These are phyloP conservation scores for Montipora capitata DNA, from an alignment of 92 coral and sea anemone genomes.

Conservation along the genomic window DNA sequence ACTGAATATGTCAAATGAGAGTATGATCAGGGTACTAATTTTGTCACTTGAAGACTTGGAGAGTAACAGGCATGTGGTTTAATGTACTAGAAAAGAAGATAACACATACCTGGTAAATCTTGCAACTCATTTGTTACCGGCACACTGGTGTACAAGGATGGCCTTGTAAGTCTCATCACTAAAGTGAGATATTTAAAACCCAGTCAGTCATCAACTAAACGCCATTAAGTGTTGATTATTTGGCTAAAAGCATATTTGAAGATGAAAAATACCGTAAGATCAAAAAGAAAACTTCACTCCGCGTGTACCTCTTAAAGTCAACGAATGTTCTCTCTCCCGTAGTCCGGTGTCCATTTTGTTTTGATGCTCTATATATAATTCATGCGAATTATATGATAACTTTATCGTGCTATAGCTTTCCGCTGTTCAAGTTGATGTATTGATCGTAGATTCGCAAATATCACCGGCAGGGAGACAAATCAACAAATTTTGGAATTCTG, in stretches of 20 bases:
- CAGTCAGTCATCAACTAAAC: background rate
- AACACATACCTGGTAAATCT: constrained; percentile 88
- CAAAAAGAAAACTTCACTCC: no score
- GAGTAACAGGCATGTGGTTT: background rate
- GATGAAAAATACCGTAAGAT: no score
- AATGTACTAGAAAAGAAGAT: no score
- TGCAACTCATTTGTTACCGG: constrained; percentile 94
- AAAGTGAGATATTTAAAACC: background rate
- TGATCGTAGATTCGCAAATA: background rate
- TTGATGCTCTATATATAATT: background rate
- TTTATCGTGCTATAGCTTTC: background rate
- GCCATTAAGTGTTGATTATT: no score
- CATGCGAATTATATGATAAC: constrained; percentile 9
- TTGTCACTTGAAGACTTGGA: background rate
- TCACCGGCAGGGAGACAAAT: background rate
- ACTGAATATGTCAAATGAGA: background rate
- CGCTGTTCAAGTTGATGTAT: constrained; percentile 55
- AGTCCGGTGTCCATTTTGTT: constrained; percentile 84
- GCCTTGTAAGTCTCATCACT: constrained; percentile 99
- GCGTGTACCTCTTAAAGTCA: constrained; percentile 89
- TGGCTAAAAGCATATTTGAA: no score
- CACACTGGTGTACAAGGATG: constrained; percentile 91
- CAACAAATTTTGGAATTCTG: no score
- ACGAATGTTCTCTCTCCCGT: constrained; percentile 91
- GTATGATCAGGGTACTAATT: no score